These are phyloP conservation scores for Drosophila fulvimacula DNA, from an alignment of 2,888 invertebrate species.

Conservation along the genomic window DNA sequence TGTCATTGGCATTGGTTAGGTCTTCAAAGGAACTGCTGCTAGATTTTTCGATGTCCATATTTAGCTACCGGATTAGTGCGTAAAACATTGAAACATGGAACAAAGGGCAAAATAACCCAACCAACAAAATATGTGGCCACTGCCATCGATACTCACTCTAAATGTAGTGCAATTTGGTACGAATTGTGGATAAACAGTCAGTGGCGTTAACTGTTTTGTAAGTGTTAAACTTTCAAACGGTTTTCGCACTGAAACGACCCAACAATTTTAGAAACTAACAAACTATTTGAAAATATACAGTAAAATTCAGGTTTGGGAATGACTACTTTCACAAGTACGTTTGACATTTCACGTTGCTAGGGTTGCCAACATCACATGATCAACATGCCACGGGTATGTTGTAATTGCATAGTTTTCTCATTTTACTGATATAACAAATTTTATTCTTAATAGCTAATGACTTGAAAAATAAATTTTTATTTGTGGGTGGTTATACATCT, in stretches of 20 bases:
- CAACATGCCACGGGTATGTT: neutral
- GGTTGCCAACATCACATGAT: slow-evolving; percentile 28
- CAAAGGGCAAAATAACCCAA: slow-evolving; percentile 64
- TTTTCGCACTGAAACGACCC: slow-evolving; percentile 17
- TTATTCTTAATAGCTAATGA: neutral
- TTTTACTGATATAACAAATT: neutral
- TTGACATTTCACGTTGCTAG: slow-evolving; percentile 50
- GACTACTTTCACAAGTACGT: slow-evolving; percentile 59
- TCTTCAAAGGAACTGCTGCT: slow-evolving; percentile 89
- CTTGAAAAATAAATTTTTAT: neutral
- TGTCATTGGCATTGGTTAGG: slow-evolving; percentile 87
- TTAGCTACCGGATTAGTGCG: slow-evolving; percentile 32
- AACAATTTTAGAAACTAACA: slow-evolving; percentile 42
- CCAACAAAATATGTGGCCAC: slow-evolving; percentile 20
- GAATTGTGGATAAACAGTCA: slow-evolving; percentile 12
- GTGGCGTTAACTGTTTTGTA: slow-evolving; percentile 11
- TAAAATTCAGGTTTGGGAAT: slow-evolving; percentile 55
- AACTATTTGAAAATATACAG: slow-evolving; percentile 38
- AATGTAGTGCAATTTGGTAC: slow-evolving; percentile 22
- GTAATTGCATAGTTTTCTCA: neutral
- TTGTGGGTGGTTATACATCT: neutral
- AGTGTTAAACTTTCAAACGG: slow-evolving; percentile 14
- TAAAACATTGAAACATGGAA: slow-evolving; percentile 62
- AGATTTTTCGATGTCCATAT: slow-evolving; percentile 86
- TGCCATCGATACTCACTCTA: slow-evolving; percentile 31